Percentiles rank a stretch among this genome's conserved stretches.
These are phyloP conservation scores for Zenarchopterus dispar DNA, from an alignment of 2,797 vertebrate genomes.

Conservation along the genomic window DNA sequence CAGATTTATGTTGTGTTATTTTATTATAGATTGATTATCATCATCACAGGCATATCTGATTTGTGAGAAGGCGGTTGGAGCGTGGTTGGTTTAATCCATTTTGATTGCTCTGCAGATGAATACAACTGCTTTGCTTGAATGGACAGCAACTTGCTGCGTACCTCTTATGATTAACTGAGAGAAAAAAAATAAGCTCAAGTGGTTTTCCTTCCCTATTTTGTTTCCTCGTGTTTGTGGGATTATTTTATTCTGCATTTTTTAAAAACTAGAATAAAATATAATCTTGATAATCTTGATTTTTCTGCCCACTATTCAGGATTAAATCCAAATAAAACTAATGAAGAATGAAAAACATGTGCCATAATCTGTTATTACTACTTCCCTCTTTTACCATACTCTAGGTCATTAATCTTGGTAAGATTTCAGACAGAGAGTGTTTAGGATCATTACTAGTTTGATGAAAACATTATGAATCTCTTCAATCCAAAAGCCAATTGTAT, in stretches of 20 bases:
- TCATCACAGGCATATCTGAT: slow-evolving; percentile 79
- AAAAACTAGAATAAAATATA: slow-evolving; percentile 10
- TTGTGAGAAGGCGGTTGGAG: slow-evolving; percentile 72
- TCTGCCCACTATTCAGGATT: slow-evolving; percentile 1
- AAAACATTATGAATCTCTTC: slow-evolving; percentile 51
- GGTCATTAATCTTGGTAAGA: slow-evolving; percentile 43
- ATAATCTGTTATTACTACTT: slow-evolving; percentile 16
- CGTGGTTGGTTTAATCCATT: slow-evolving; percentile 80
- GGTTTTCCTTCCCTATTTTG: slow-evolving; percentile 27
- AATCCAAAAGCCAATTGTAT: slow-evolving; percentile 37
- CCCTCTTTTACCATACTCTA: slow-evolving; percentile 22
- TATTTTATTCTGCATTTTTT: slow-evolving; percentile 25
- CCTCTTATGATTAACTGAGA: slow-evolving; percentile 61
- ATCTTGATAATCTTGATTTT: slow-evolving; percentile 15
- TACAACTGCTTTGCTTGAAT: slow-evolving; percentile 66
- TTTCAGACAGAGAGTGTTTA: slow-evolving; percentile 39
- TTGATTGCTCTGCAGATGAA: slow-evolving; percentile 82
- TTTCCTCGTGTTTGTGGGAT: not conserved
- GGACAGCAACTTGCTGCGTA: slow-evolving; percentile 62
- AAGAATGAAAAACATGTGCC: slow-evolving; percentile 5
- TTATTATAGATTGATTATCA: slow-evolving; percentile 84
- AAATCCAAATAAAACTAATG: slow-evolving; percentile 5
- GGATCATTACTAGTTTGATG: slow-evolving; percentile 54
- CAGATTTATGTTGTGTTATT: slow-evolving; percentile 83
- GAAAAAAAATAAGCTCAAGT: slow-evolving; percentile 41